Percentiles rank a stretch among this genome's conserved stretches.
Conservation (phyloP, 2,888 invertebrate genomes). For the Chironomus riparius region DNA sequence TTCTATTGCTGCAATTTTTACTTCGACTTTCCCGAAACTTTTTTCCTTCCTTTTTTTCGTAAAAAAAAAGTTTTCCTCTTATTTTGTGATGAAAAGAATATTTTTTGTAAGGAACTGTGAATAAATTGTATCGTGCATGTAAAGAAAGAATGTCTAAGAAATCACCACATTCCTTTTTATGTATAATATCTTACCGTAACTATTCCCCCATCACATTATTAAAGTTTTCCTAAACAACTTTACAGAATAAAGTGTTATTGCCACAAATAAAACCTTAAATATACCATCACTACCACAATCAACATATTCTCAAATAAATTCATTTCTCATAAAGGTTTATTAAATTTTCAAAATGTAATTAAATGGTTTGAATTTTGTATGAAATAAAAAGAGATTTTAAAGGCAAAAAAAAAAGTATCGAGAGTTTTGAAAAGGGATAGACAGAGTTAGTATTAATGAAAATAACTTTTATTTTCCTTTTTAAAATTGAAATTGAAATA, state of each 20-base stretch:
- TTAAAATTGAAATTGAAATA: no score
- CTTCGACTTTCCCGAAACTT: neutral
- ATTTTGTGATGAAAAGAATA: neutral
- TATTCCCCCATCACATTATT: neutral
- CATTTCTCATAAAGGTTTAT: neutral
- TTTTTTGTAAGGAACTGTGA: neutral
- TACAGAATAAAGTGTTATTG: neutral
- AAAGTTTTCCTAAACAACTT: neutral
- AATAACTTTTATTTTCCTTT: no score
- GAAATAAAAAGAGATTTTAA: no score
- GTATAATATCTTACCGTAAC: neutral
- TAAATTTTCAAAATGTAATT: constrained; percentile 19
- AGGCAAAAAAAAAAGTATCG: no score
- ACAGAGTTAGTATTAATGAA: no score
- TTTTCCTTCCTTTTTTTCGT: neutral
- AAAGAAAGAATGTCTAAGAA: neutral
- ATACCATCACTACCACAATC: neutral
- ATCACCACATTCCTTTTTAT: neutral
- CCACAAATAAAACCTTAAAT: neutral
- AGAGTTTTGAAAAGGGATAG: no score
- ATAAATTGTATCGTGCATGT: neutral
- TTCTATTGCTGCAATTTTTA: no score
- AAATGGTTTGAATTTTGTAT: neutral
- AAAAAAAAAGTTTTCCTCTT: neutral
- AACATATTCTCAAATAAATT: neutral